Percentiles rank a stretch among this genome's conserved stretches.
Evolutionary conservation across 2,113 vertebrate species (phyloP).

Genomic region (Plecturocebus donacophilus): DNA sequence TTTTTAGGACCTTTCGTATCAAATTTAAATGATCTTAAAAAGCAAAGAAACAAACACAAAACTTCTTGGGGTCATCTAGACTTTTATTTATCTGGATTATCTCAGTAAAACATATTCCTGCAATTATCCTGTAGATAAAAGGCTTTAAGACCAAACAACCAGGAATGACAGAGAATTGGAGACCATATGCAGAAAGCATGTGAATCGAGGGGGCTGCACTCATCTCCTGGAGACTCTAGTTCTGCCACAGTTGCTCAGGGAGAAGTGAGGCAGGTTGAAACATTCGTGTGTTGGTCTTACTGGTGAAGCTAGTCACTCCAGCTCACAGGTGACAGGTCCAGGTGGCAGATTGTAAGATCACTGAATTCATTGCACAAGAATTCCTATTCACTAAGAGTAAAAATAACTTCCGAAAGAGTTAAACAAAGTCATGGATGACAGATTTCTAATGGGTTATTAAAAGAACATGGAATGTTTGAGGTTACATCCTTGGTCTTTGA

Average conservation of each 20-base stretch:
- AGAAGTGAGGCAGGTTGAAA: not conserved
- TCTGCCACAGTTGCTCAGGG: not conserved
- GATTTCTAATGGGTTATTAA: slow-evolving; percentile 61
- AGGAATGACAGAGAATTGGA: not conserved
- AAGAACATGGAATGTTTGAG: slow-evolving; percentile 29
- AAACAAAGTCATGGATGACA: slow-evolving; percentile 35
- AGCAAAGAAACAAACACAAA: not conserved
- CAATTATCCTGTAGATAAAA: not conserved
- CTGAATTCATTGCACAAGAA: not conserved
- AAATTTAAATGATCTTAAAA: not conserved
- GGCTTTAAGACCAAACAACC: not conserved
- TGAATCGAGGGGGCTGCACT: not conserved
- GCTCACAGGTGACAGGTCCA: not conserved
- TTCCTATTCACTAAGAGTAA: not conserved
- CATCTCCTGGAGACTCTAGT: not conserved
- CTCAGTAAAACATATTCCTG: not conserved
- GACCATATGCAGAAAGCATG: not conserved
- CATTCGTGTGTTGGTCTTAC: not conserved
- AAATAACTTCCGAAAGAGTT: slow-evolving; percentile 36
- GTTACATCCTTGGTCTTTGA: not conserved
- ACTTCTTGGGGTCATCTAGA: not conserved
- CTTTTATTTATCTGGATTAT: slow-evolving; percentile 6
- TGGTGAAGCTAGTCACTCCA: not conserved
- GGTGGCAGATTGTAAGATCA: not conserved
- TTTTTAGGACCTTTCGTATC: not conserved